These are phyloP conservation scores for Halcyon leucocephala DNA, from an alignment of 2,797 vertebrate species.

Conservation along the genomic window DNA sequence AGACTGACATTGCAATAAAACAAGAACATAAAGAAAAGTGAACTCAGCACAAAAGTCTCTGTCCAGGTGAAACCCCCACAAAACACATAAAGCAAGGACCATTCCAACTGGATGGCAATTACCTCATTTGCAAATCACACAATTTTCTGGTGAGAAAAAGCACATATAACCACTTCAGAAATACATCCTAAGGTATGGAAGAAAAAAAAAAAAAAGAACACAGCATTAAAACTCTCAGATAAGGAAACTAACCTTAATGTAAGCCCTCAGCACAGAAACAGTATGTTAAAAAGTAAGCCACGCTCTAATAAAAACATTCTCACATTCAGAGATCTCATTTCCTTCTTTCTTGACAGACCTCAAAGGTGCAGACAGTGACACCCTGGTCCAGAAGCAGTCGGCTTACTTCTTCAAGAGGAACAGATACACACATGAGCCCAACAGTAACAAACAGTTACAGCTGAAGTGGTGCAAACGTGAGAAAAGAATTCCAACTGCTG, in stretches of 20 bases:
- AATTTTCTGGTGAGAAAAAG: background rate
- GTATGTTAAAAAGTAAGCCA: background rate
- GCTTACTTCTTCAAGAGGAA: background rate
- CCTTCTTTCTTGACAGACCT: background rate
- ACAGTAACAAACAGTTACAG: background rate
- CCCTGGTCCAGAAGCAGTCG: background rate
- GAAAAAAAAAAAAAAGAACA: background rate
- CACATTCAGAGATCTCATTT: background rate
- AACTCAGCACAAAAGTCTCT: background rate
- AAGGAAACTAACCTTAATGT: background rate
- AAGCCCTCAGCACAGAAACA: background rate
- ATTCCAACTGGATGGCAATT: background rate
- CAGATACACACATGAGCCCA: background rate
- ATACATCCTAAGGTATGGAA: fast-evolving
- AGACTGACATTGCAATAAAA: background rate
- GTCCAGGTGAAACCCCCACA: background rate
- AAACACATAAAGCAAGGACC: background rate
- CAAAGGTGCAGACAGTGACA: background rate
- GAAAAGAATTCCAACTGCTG: background rate
- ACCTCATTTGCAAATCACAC: background rate
- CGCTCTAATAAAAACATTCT: background rate
- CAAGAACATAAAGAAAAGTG: background rate
- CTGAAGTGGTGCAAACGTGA: background rate
- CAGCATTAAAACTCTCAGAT: background rate
- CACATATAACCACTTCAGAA: background rate